Conservation (phyloP, 2,797 vertebrate genomes). For the Lithobates pipiens region DNA sequence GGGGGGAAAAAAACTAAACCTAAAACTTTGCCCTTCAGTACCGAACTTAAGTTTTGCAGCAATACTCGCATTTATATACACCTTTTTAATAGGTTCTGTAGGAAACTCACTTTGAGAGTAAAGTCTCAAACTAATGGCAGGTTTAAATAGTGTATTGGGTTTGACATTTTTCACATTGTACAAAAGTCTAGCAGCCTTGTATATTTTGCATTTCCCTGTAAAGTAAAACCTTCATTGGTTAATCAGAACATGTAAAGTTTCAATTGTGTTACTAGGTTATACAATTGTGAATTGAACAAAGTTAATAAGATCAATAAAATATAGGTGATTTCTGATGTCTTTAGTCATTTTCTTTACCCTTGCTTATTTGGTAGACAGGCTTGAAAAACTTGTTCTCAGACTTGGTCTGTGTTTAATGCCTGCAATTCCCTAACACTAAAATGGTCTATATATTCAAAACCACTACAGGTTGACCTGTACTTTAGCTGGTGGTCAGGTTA, state of each 20-base stretch:
- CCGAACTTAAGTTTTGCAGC: not conserved
- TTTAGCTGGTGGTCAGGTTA: too few relatives aligned
- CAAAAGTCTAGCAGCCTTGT: constrained; percentile 51
- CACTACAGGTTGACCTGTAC: too few relatives aligned
- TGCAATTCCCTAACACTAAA: too few relatives aligned
- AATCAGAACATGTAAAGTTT: constrained; percentile 56
- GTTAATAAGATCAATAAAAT: constrained; percentile 56
- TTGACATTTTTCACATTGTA: constrained; percentile 37
- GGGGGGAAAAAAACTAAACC: not conserved
- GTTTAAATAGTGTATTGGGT: constrained; percentile 45
- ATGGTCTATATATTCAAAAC: too few relatives aligned
- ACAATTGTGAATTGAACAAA: constrained; percentile 58
- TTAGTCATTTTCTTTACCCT: constrained; percentile 20
- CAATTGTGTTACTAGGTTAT: constrained; percentile 57
- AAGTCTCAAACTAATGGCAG: constrained; percentile 29
- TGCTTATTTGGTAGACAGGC: not conserved
- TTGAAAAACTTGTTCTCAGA: not conserved
- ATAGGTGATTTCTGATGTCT: constrained; percentile 58
- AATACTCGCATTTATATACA: not conserved
- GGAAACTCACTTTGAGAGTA: constrained; percentile 4
- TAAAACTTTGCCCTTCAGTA: not conserved
- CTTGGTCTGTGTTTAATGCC: too few relatives aligned
- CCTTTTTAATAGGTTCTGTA: constrained; percentile 4
- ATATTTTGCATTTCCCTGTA: constrained; percentile 60
- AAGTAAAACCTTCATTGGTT: constrained; percentile 52